Evolutionary conservation across 2,888 invertebrate species (phyloP), one percentile per base, ranked within the genome.

Genomic region (Euproctis similis): DNA sequence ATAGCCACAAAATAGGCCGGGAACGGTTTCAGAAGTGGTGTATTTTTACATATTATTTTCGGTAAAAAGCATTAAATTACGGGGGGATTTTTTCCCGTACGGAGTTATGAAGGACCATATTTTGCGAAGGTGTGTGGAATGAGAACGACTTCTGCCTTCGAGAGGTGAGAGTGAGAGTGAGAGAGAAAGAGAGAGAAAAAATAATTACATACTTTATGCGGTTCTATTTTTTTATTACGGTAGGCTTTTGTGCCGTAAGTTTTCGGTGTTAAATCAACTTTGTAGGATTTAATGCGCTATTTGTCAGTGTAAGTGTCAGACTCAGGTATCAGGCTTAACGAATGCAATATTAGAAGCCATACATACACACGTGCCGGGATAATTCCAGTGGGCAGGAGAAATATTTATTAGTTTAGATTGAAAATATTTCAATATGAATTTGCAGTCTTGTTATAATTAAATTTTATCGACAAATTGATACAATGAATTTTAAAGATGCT

Each of bases 11-110:
- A 65, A 61, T 53, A 52, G 59, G 53, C 59, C 65, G 59, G 65
- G 64, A 62, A 52, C 57, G 58, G 61, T 60, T 68, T 53, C 61
- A 55, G 60, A 53, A 53, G 45, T 51, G 49, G 59, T 63, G 65
- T 67, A 73, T 74, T 76, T 80, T 77, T 76, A 78, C 75, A 80
- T 78, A 77, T 76, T 72, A 72, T 72, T 71, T 69, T 65, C 62
- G 59, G 54, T 59, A 59, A 55, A n/a, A 54, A 57, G 70, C 71
- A 72, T 74, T 80, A 77, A 77, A 77, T 77, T 80, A 80, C 66
- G 46, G 56, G 39, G n/a, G 68, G 70, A 63, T 68, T 73, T 75
- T 67, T 70, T 59, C n/a, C n/a, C n/a, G 48, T 53, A 42, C 44
- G 56, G 56, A 67, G 67, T 77, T 77, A 75, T 75, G 74, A 71